These are phyloP conservation scores for Cyclophora punctaria DNA, from an alignment of 2,888 invertebrate species.

Conservation along the genomic window DNA sequence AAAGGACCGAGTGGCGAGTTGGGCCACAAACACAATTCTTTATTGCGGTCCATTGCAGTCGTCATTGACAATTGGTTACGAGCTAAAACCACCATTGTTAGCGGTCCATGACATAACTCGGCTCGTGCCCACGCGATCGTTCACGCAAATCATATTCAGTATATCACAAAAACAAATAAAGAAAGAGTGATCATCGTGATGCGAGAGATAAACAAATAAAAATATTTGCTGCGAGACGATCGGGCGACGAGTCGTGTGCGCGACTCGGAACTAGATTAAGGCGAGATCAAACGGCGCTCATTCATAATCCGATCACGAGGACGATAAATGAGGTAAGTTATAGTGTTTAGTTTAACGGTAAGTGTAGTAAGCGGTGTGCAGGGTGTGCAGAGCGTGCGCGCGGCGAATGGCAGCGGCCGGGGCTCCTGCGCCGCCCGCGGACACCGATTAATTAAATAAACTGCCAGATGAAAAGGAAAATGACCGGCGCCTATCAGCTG, in stretches of 20 bases:
- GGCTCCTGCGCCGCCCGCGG: constrained; percentile 37
- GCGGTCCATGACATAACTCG: constrained; percentile 45
- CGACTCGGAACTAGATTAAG: constrained; percentile 34
- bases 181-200: constrained; percentile 30
- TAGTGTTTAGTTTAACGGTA: constrained; percentile 41
- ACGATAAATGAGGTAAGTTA: constrained; percentile 34
- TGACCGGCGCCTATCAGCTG: constrained; percentile 59
- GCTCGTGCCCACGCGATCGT: constrained; percentile 41
- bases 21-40: constrained; percentile 43
- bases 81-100: constrained; percentile 50
- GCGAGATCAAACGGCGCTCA: constrained; percentile 43
- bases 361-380: constrained; percentile 19
- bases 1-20: constrained; percentile 34
- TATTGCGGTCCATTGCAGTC: constrained; percentile 47
- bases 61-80: constrained; percentile 49
- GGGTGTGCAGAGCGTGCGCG: constrained; percentile 11
- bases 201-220: constrained; percentile 27
- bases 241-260: constrained; percentile 21
- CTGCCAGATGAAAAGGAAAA: constrained; percentile 66
- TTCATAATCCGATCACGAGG: constrained; percentile 51
- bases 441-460: constrained; percentile 62
- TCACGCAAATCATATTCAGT: constrained; percentile 20
- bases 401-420: constrained; percentile 1
- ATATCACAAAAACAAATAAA: constrained; percentile 34
- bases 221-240: constrained; percentile 20